Evolutionary conservation across 2,113 vertebrate species (phyloP), one percentile per base, ranked within the genome.

Genomic region (Melanotaenia duboulayi): DNA sequence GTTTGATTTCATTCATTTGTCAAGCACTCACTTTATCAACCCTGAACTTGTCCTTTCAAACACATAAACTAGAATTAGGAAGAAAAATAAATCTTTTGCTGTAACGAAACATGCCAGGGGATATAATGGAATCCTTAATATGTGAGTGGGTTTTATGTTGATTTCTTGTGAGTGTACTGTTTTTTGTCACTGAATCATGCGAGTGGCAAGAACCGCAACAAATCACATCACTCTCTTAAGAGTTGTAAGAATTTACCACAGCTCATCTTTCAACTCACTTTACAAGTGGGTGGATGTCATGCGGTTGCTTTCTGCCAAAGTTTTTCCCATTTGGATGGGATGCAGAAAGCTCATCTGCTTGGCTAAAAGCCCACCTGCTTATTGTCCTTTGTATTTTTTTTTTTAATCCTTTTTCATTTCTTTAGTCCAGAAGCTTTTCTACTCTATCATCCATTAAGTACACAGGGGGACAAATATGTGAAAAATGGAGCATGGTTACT

Each of bases 191-290:
- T 77, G 84, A 60, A 65, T 90, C 85, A 81, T 71, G 76, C 56
- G 64, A 76, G 60, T 61, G 79, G 79, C 74, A 75, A 65, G 49
- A 72, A 59, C 65, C 73, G 65, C 50, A 85, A 60, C 44, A 39
- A 82, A 84, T 81, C 79, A 69, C 80, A 79, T 61, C 51, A 59
- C 66, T 76, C 91, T 90, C 90, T 63, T n/a, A 80, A 87, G 85
- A 85, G 83, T 69, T 56, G 55, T 89, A 85, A 88, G 62, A 82
- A 83, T 87, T 88, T 74, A 87, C 85, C 50, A 4, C 73, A 79
- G 82, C 81, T 92, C 83, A 83, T 89, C 84, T 87, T 89, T 91
- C 84, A 84, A 62, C 67, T 85, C 52, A 23, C 76, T 81, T 83
- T 90, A 74, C 78, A 83, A 84, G 77, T 73, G 73, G 71, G 77